phyloP scores from a whole-genome alignment of 2,888 invertebrate species.

The Agrotis puta region DNA sequence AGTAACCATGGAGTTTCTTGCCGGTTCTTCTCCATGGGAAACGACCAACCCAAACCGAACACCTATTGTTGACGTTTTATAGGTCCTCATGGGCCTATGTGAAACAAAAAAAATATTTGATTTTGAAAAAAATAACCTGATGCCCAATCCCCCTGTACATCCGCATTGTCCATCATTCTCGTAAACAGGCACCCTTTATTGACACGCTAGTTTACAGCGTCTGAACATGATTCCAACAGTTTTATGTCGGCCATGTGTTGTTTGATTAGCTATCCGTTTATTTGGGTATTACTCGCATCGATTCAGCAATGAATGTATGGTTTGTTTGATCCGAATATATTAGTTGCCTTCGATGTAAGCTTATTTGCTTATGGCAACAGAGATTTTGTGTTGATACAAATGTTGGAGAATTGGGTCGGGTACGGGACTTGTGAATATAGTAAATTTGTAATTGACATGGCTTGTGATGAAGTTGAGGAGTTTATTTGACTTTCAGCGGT shows the following conservation, averaged over 20 bases:
- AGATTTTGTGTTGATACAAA: constrained; percentile 52
- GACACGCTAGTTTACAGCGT: constrained; percentile 67
- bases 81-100: no score
- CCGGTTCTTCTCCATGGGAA: no score
- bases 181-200: constrained; percentile 72
- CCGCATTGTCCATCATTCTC: constrained; percentile 60
- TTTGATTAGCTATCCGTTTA: constrained; percentile 75
- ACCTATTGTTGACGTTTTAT: no score
- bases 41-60: no score
- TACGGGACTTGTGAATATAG: background rate
- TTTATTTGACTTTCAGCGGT: no score
- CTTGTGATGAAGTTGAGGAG: background rate
- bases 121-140: background rate
- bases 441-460: constrained; percentile 10
- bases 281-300: constrained; percentile 68
- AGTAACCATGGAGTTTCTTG: no score
- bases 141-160: constrained; percentile 50
- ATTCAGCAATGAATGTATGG: constrained; percentile 66
- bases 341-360: constrained; percentile 57
- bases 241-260: constrained; percentile 78
- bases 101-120: no score
- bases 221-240: constrained; percentile 64
- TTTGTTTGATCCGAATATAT: constrained; percentile 69
- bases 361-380: constrained; percentile 57
- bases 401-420: constrained; percentile 30